Evolutionary conservation across 1,140 invertebrate genomes (phyloP).

Genomic region (Proales similis): DNA sequence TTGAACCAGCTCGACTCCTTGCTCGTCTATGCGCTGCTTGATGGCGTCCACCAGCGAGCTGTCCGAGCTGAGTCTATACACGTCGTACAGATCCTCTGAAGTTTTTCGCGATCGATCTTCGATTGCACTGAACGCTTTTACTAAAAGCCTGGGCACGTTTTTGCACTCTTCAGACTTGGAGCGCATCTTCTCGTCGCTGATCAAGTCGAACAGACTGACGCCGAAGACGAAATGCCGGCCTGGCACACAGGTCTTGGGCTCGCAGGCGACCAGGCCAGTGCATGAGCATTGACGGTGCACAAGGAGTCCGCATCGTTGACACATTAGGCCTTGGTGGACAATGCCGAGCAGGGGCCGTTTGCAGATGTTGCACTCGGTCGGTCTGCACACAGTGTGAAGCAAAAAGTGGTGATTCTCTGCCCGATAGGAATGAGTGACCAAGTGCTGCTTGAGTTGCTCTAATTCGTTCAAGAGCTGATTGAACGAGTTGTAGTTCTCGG

Average conservation of each 20-base stretch:
- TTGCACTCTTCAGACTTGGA: too few relatives aligned
- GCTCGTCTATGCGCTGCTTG: slow-evolving; percentile 12
- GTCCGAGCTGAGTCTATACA: slow-evolving; percentile 21
- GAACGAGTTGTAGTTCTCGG: slow-evolving; percentile 7
- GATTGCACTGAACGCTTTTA: slow-evolving; percentile 1
- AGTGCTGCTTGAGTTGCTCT: slow-evolving; percentile 17
- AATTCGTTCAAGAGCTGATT: slow-evolving; percentile 18
- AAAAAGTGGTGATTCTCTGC: slow-evolving; percentile 32
- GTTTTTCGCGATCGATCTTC: slow-evolving; percentile 15
- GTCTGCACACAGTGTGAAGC: background rate
- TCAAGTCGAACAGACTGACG: slow-evolving; percentile 8
- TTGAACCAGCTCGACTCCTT: slow-evolving; percentile 20
- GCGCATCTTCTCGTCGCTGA: background rate
- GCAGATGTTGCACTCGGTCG: slow-evolving; percentile 18
- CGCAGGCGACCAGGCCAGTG: slow-evolving; percentile 6
- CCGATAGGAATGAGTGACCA: background rate
- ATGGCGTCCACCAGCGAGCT: background rate
- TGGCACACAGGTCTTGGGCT: background rate
- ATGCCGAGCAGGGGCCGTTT: slow-evolving; percentile 22
- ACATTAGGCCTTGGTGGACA: slow-evolving; percentile 22
- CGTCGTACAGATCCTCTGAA: slow-evolving; percentile 33
- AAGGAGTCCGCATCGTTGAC: slow-evolving; percentile 32
- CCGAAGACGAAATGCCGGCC: slow-evolving; percentile 15
- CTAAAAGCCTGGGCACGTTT: background rate
- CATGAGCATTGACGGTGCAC: slow-evolving; percentile 20